A percentile compares a stretch with the other conserved stretches of the same genome.
Conservation (phyloP, 2,113 vertebrate species). For the Sinosuthora webbiana region DNA sequence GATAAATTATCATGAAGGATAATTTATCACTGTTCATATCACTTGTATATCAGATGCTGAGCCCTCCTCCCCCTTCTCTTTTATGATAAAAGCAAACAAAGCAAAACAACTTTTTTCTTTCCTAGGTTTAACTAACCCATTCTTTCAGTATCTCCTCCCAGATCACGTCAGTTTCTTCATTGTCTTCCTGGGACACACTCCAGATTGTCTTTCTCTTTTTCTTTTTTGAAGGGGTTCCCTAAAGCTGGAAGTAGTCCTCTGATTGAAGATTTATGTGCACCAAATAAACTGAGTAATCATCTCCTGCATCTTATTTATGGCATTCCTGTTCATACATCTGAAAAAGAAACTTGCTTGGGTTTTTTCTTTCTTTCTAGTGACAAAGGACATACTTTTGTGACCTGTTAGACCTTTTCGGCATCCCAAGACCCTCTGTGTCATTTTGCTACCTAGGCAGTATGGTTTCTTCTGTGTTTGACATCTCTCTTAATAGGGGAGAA, state of each 20-base stretch:
- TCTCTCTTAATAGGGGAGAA: not conserved
- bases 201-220: not conserved
- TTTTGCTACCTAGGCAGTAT: not conserved
- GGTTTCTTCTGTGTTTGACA: not conserved
- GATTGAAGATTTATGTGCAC: not conserved
- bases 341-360: not conserved
- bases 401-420: not conserved
- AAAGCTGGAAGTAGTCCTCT: not conserved
- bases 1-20: too few species aligned
- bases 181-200: not conserved
- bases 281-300: not conserved
- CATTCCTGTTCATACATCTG: not conserved
- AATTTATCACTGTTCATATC: not conserved
- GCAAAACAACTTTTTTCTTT: not conserved
- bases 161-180: not conserved
- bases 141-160: not conserved
- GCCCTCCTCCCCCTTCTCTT: accelerated
- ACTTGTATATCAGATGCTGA: not conserved
- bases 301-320: not conserved
- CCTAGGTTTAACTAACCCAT: not conserved
- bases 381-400: not conserved
- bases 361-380: not conserved
- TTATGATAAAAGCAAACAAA: not conserved
- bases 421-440: not conserved
- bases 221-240: not conserved